Conservation (phyloP, 2,888 invertebrate species). For the Nephrotoma appendiculata region DNA sequence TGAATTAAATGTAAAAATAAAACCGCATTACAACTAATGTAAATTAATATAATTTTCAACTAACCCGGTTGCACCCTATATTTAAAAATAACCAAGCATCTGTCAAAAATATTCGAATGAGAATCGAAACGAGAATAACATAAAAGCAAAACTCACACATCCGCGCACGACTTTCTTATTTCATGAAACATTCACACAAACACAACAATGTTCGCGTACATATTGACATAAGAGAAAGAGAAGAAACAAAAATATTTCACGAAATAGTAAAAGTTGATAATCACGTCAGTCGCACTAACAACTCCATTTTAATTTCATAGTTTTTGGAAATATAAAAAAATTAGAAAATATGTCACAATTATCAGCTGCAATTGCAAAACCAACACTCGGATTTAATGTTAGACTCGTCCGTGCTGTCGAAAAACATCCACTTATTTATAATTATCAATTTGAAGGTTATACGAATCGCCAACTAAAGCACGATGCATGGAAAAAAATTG, state of each 20-base stretch:
- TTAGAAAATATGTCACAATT: not conserved
- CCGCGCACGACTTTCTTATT: not conserved
- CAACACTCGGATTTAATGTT: not conserved
- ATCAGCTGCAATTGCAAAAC: not conserved
- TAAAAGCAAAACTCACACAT: not conserved
- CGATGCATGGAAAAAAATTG: not conserved
- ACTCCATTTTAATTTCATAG: not conserved
- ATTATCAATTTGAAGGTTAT: not conserved
- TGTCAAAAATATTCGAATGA: not conserved
- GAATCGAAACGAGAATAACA: not conserved
- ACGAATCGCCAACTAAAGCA: not conserved
- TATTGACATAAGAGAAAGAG: not conserved
- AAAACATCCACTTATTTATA: not conserved
- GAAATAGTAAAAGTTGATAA: not conserved
- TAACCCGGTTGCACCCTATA: not conserved
- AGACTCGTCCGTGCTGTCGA: not conserved
- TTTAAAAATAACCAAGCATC: not conserved
- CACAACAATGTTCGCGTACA: not conserved
- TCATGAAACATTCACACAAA: not conserved
- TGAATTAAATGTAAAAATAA: too few relatives aligned
- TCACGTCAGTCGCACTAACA: not conserved
- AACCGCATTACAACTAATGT: too few relatives aligned
- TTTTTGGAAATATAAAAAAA: not conserved
- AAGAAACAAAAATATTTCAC: not conserved
- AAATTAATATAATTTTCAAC: too few relatives aligned